Base-by-base conservation (phyloP, 2,113 vertebrate genomes). In the Pica pica region DNA sequence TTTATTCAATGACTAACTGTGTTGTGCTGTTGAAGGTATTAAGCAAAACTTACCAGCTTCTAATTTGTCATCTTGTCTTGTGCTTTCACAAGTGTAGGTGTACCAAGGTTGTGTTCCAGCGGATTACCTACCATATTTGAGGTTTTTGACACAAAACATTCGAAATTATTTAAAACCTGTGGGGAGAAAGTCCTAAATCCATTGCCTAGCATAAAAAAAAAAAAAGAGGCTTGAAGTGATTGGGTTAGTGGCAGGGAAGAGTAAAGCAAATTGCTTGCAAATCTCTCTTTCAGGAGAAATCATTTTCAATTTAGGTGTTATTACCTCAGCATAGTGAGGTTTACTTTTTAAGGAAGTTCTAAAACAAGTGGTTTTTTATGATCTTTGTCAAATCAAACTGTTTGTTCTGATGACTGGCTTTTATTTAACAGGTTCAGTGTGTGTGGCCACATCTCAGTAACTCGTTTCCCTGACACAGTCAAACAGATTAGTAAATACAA, bases 401-500 rank as follows among this genome's bases (percentile, higher is more conserved):
- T 10, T 55, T 42, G 13, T 50, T 70, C 69, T 92, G 20, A 56
- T 30, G 44, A 13, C 16, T 89, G 84, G 17, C 22, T 42, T 77
- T 83, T 94, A 12, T 91, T 61, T 65, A 39, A 68, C 97, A 99
- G 99, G 73, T 99, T 99, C 97, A 99, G 99, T 16, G 98, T 99
- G 76, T 99, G 99, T 82, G 99, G 99, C 27, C 98, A 85, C 83
- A 99, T 99, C 86, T 97, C 98, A 20, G 97, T 99, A 63, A 98
- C 97, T 55, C 98, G 96, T 67, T 98, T 99, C 86, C 99, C 99
- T 6, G 99, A 99, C 86, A 97, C 98, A 26, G 96, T 98, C 93
- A 99, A 99, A 95, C 99, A 99, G 94, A 98, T 98, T 30, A 98
- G 96, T 88, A 99, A 98, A 97, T 99, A 99, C 97, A 99, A 98